These are phyloP conservation scores for Bombus breviceps DNA, from an alignment of 1,140 invertebrate species.

Conservation along the genomic window DNA sequence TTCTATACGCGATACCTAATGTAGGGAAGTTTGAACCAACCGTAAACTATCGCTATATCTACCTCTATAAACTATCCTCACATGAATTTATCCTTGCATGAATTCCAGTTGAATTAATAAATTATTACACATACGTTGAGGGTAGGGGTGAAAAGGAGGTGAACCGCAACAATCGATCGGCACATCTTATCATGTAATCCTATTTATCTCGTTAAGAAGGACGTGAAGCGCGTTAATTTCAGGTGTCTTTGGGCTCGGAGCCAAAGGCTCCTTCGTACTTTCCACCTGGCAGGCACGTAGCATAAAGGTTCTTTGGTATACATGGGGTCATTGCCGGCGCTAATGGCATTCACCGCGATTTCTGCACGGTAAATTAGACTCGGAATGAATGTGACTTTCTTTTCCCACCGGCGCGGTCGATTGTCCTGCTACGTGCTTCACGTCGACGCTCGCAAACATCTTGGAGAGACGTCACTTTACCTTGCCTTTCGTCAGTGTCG, in stretches of 20 bases:
- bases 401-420: constrained; percentile 33
- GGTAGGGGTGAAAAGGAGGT: neutral
- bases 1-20: neutral
- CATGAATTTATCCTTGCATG: neutral
- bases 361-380: constrained; percentile 65
- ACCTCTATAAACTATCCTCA: too few relatives aligned
- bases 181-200: constrained; percentile 57
- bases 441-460: too few relatives aligned
- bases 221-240: constrained; percentile 60
- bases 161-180: constrained; percentile 56
- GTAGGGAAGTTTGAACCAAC: neutral
- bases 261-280: constrained; percentile 32
- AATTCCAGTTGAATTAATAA: constrained; percentile 38
- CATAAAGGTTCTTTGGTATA: constrained; percentile 51
- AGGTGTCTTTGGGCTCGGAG: constrained; percentile 37
- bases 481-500: neutral
- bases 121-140: neutral
- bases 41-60: too few relatives aligned
- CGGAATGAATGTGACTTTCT: constrained; percentile 71
- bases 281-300: constrained; percentile 57
- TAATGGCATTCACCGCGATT: constrained; percentile 64
- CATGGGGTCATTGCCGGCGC: constrained; percentile 26
- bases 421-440: constrained; percentile 39
- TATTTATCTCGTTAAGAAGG: constrained; percentile 66
- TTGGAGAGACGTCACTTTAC: too few relatives aligned